Base-by-base conservation (phyloP, 1,140 invertebrate genomes). In the Drosophila leontia region DNA sequence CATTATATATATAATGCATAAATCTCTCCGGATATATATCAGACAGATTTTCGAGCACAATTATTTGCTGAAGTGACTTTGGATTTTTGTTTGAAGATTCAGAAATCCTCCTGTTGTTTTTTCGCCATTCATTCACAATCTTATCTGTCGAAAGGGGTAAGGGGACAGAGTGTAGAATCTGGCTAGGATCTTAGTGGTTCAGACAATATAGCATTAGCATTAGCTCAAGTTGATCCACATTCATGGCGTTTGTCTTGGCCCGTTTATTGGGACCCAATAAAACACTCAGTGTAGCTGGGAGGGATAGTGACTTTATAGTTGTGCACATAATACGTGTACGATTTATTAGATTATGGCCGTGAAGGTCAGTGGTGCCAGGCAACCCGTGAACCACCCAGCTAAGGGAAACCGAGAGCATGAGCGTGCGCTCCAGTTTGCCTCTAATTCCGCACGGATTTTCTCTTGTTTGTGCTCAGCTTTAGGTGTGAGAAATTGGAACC, bases 341-440 rank as follows among this genome's bases (percentile, higher is more conserved):
- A 90, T 88, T 88, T 88, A 88, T 88, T 88, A 83, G 85, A 81
- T 85, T 85, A 90, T 91, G 85, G 71, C 75, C 86, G 68, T 90
- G 85, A 90, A 90, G 85, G 85, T 90, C 85, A 90, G 67, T 56
- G 50, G 67, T 61, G 70, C 50, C 50, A 56, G 47, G 62, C 61
- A 51, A 55, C 63, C 57, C 50, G 55, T 59, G 78, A 45, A 67
- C 65, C 45, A 26, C 23, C 57, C 58, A 23, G 7, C 34, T 37
- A 51, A 37, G 34, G 51, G 32, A 34, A 55, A 19, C 51, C 37
- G 51, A 37, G 51, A 23, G 51, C 50, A 6, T 17, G 26, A 51
- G 61, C 41, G 56, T 60, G 19, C 78, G 80, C 58, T 70, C 82
- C 65, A 82, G 60, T 61, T 87, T 64, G 35, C 32, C 58, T 47